phyloP scores from a whole-genome alignment of 1,140 invertebrate species.

The Bilobella aurantiaca region DNA sequence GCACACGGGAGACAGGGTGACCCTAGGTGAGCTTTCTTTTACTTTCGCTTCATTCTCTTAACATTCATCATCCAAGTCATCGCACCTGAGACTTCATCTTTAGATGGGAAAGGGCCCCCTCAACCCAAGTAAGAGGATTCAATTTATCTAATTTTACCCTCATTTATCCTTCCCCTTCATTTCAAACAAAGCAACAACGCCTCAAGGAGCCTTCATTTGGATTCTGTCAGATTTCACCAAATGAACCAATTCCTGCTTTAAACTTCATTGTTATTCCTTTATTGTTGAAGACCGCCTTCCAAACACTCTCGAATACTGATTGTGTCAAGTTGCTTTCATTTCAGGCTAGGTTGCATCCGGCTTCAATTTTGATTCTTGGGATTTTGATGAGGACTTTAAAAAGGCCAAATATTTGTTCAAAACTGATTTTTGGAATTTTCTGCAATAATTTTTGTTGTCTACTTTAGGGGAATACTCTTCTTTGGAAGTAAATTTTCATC shows the following conservation, averaged over 20 bases:
- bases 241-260: background rate
- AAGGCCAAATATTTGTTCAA: no score
- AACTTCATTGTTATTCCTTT: no score
- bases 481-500: conserved; percentile 67
- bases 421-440: background rate
- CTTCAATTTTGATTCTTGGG: no score
- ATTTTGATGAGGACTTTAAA: no score
- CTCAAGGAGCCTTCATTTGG: background rate
- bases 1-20: conserved; percentile 37
- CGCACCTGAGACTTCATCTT: no score
- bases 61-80: background rate
- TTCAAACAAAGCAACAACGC: background rate
- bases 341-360: no score
- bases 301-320: no score
- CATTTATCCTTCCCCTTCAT: background rate
- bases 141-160: conserved; percentile 2
- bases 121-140: background rate
- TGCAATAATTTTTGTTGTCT: background rate
- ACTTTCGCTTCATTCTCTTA: background rate
- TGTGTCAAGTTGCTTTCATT: no score
- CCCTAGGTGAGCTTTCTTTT: conserved; percentile 11
- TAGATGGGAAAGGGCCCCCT: background rate
- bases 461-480: conserved; percentile 60
- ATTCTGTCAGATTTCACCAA: no score
- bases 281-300: no score